A percentile compares a stretch with the other conserved stretches of the same genome.
Evolutionary conservation across 2,113 vertebrate species (phyloP).

Genomic region (Larimichthys polyactis): DNA sequence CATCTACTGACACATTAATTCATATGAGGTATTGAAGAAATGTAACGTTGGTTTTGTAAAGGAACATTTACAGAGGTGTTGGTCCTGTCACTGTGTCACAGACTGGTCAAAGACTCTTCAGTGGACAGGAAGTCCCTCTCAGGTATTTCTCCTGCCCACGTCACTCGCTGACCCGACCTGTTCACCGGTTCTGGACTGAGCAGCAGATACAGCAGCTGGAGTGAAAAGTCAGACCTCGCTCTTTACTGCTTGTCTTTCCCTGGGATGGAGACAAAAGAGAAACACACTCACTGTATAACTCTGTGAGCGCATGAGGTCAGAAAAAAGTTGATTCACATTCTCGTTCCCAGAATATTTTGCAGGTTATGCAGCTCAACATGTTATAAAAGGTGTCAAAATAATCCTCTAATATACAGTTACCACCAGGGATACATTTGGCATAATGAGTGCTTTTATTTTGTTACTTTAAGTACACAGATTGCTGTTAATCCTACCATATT

Average conservation of each 20-base stretch:
- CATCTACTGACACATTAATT: background rate
- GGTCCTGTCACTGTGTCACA: conserved; percentile 27
- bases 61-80: conserved; percentile 18
- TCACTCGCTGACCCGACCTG: conserved; percentile 86
- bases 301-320: background rate
- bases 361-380: background rate
- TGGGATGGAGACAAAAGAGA: conserved; percentile 46
- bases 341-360: background rate
- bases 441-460: background rate
- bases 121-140: conserved; percentile 81
- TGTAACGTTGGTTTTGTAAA: background rate
- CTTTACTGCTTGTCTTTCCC: conserved; percentile 84
- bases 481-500: background rate
- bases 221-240: conserved; percentile 29
- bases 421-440: too few species aligned
- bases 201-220: conserved; percentile 44
- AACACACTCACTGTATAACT: background rate
- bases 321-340: background rate
- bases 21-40: conserved; percentile 22
- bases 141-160: conserved; percentile 81
- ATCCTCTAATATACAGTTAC: background rate
- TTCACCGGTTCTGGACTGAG: conserved; percentile 17
- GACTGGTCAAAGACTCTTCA: conserved; percentile 84
- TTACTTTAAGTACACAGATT: background rate
- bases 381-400: background rate